Conservation (phyloP, 2,888 invertebrate genomes). For the Plagiodera versicolora region DNA sequence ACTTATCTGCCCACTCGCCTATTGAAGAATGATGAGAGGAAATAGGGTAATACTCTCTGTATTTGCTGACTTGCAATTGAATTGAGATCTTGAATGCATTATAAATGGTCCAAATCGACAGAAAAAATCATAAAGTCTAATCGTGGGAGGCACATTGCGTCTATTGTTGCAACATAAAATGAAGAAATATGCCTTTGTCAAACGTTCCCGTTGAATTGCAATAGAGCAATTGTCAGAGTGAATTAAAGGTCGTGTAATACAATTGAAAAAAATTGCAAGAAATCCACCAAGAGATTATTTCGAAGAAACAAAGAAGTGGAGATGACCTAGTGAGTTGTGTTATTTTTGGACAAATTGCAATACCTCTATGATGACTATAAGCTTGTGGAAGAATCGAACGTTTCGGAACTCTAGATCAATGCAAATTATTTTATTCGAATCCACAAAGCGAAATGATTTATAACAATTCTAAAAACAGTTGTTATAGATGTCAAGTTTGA, state of each 20-base stretch:
- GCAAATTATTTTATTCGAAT: no score
- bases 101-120: neutral
- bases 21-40: no score
- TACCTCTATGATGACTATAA: no score
- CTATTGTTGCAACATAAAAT: conserved; percentile 19
- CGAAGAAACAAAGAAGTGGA: neutral
- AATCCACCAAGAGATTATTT: neutral
- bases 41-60: neutral
- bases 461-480: no score
- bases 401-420: no score
- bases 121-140: conserved; percentile 18
- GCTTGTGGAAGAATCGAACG: no score
- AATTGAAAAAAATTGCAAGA: conserved; percentile 14
- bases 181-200: conserved; percentile 11
- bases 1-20: no score
- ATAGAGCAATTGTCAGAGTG: conserved; percentile 7
- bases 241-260: conserved; percentile 9
- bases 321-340: no score
- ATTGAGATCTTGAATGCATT: neutral
- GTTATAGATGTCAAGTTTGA: no score
- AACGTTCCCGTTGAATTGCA: conserved; percentile 10
- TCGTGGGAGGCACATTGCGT: conserved; percentile 13
- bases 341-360: no score
- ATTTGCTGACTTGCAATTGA: neutral
- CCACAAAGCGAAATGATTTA: no score